Conservation (phyloP, 2,113 vertebrate genomes). For the Collichthys lucidus region DNA sequence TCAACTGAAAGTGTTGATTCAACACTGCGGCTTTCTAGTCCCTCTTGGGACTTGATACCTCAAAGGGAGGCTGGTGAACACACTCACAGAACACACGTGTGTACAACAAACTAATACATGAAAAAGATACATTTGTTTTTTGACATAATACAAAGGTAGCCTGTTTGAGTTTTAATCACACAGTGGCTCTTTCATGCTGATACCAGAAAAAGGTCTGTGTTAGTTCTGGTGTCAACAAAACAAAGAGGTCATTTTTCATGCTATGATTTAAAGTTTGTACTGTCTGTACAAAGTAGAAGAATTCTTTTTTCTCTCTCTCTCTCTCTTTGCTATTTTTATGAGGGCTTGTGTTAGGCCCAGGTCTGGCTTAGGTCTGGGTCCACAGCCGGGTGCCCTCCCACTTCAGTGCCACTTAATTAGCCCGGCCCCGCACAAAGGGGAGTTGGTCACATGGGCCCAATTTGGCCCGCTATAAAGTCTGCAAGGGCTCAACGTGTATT, state of each 20-base stretch:
- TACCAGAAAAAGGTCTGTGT: not conserved
- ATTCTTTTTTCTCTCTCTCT: not conserved
- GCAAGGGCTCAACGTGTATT: slow-evolving; percentile 69
- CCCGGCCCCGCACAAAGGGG: slow-evolving; percentile 57
- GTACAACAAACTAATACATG: slow-evolving; percentile 50
- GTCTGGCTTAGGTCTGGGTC: slow-evolving; percentile 61
- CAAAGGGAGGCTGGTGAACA: slow-evolving; percentile 34
- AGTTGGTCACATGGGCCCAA: slow-evolving; percentile 82
- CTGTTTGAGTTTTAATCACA: slow-evolving; percentile 35
- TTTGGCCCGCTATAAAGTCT: slow-evolving; percentile 80
- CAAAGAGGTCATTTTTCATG: slow-evolving; percentile 52
- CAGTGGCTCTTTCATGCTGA: slow-evolving; percentile 27
- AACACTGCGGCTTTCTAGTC: slow-evolving; percentile 10
- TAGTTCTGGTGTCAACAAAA: slow-evolving; percentile 36
- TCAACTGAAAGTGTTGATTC: slow-evolving; percentile 38
- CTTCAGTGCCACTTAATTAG: slow-evolving; percentile 80
- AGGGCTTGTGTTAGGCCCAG: slow-evolving; percentile 56
- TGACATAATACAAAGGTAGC: slow-evolving; percentile 28
- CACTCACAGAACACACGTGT: not conserved
- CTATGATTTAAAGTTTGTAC: slow-evolving; percentile 35
- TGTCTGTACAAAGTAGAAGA: slow-evolving; percentile 27
- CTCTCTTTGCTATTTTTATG: slow-evolving; percentile 53
- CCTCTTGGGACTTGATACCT: slow-evolving; percentile 22
- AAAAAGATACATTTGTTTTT: slow-evolving; percentile 32
- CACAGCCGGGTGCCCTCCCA: slow-evolving; percentile 68